Conservation (phyloP, 2,888 invertebrate species). For the Dasypolia templi region DNA sequence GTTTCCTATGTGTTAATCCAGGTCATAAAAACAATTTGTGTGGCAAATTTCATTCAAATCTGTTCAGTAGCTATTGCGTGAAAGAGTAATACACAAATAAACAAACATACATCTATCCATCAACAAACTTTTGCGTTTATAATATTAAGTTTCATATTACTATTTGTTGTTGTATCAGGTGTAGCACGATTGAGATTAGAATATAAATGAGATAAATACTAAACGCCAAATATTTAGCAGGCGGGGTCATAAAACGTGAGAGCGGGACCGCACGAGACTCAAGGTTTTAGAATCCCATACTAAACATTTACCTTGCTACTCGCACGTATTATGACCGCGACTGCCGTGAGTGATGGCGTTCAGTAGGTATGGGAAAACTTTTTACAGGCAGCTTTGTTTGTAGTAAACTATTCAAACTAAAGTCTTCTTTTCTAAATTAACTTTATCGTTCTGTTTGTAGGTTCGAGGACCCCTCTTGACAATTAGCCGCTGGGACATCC, state of each 20-base stretch:
- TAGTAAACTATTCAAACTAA: not conserved
- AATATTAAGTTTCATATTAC: too few relatives aligned
- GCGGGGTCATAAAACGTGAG: not conserved
- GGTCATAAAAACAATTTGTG: too few relatives aligned
- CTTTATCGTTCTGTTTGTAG: conserved; percentile 73
- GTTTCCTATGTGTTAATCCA: too few relatives aligned
- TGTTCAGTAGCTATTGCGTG: too few relatives aligned
- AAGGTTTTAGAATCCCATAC: not conserved
- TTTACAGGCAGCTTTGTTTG: not conserved
- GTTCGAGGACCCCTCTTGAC: conserved; percentile 92
- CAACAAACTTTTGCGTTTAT: too few relatives aligned
- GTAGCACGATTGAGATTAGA: conserved; percentile 6
- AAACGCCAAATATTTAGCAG: not conserved
- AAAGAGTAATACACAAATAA: too few relatives aligned
- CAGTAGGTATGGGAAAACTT: not conserved
- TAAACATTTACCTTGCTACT: not conserved
- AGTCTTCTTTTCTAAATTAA: not conserved
- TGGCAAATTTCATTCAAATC: too few relatives aligned
- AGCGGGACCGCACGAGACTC: not conserved
- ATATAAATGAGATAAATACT: conserved; percentile 23
- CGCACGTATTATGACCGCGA: too few relatives aligned
- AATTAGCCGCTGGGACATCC: conserved; percentile 94
- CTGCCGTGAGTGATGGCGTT: not conserved
- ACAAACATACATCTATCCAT: too few relatives aligned
- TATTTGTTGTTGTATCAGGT: conserved; percentile 6